Conservation (phyloP, 2,797 vertebrate genomes). For the Rousettus madagascariensis region DNA sequence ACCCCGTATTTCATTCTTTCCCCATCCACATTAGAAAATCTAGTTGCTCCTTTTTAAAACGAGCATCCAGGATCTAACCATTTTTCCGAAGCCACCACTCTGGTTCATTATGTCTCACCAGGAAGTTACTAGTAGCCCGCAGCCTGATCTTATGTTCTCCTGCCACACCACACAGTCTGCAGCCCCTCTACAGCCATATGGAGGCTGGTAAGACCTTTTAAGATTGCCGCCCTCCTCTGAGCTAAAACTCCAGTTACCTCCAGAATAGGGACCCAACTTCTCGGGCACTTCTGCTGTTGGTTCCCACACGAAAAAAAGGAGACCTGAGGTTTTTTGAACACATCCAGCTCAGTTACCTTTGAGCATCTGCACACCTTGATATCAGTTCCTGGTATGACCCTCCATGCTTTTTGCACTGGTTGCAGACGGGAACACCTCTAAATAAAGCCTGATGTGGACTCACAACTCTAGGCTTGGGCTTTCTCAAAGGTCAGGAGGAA, state of each 20-base stretch:
- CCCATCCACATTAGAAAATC: background rate
- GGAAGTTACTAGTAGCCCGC: background rate
- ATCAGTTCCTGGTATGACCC: background rate
- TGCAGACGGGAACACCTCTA: background rate
- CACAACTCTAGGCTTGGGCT: background rate
- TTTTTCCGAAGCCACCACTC: background rate
- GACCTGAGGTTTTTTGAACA: background rate
- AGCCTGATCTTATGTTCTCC: background rate
- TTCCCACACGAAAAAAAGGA: background rate
- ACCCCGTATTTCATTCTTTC: background rate
- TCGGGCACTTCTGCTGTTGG: background rate
- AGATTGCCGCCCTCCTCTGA: background rate
- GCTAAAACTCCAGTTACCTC: background rate
- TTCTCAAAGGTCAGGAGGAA: background rate
- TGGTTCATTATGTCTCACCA: background rate
- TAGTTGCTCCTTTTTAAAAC: background rate
- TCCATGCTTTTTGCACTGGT: background rate
- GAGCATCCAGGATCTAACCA: background rate
- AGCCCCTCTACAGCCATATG: background rate
- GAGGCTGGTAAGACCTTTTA: background rate
- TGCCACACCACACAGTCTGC: background rate
- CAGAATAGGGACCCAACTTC: background rate
- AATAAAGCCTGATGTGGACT: background rate
- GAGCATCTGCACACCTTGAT: background rate
- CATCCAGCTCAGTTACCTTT: background rate